A percentile compares a stretch with the other conserved stretches of the same genome.
These are phyloP conservation scores for Phenacoccus solenopsis DNA, from an alignment of 1,140 invertebrate species.

Conservation along the genomic window DNA sequence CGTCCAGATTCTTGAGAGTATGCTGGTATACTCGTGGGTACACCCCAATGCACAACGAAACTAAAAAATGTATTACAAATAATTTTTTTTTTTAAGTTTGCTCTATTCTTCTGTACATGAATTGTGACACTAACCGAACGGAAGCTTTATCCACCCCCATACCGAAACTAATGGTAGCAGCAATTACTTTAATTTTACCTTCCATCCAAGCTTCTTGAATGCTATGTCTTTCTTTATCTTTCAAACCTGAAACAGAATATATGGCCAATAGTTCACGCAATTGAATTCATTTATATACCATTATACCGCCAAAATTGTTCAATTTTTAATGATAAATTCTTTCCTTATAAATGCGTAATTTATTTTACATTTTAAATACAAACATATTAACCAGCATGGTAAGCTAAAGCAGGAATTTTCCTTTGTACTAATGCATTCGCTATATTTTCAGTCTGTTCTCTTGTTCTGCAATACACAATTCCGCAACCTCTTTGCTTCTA, in stretches of 20 bases:
- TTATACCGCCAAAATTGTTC: not conserved
- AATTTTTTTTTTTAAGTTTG: not conserved
- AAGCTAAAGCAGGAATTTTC: slow-evolving; percentile 43
- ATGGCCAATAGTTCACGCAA: not conserved
- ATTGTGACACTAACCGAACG: slow-evolving; percentile 41
- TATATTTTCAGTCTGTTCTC: slow-evolving; percentile 49
- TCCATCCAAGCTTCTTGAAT: slow-evolving; percentile 53
- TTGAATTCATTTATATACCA: not conserved
- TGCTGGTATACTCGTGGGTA: slow-evolving; percentile 60
- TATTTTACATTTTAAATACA: not conserved
- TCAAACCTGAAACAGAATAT: slow-evolving; percentile 35
- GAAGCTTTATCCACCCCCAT: slow-evolving; percentile 62
- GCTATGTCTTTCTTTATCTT: slow-evolving; percentile 36
- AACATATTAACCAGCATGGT: slow-evolving; percentile 46
- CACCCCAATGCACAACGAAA: slow-evolving; percentile 86
- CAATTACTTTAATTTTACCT: slow-evolving; percentile 45
- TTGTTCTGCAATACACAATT: slow-evolving; percentile 54
- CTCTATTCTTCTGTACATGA: slow-evolving; percentile 17
- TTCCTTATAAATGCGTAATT: no score
- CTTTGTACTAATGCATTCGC: slow-evolving; percentile 40
- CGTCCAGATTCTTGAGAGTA: slow-evolving; percentile 51
- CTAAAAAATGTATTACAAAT: slow-evolving; percentile 33
- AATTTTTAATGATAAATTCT: not conserved
- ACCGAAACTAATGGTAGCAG: slow-evolving; percentile 55
- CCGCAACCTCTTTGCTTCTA: slow-evolving; percentile 38